Evolutionary conservation across 2,113 vertebrate species (phyloP).

Genomic region (Coregonus clupeaformis): DNA sequence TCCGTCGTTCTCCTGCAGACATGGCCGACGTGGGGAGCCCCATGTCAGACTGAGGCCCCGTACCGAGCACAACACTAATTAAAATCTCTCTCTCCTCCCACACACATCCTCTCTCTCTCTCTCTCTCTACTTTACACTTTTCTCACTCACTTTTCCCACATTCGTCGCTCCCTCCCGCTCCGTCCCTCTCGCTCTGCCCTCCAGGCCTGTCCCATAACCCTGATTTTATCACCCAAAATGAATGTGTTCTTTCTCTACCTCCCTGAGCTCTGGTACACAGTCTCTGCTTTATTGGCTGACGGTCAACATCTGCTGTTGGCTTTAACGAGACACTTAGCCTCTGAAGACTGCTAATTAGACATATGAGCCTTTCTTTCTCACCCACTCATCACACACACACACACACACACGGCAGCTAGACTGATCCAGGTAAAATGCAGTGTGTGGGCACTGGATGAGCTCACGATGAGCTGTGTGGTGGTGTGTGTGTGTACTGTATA

Average conservation of each 20-base stretch:
- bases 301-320: conserved; percentile 53
- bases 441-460: too few relatives aligned
- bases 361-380: conserved; percentile 33
- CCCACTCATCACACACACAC: conserved; percentile 5
- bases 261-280: not conserved
- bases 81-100: too few relatives aligned
- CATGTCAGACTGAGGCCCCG: not conserved
- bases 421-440: too few relatives aligned
- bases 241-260: not conserved
- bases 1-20: conserved; percentile 43
- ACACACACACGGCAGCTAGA: not conserved
- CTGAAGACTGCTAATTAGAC: conserved; percentile 60
- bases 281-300: conserved; percentile 1
- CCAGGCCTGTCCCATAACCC: not conserved
- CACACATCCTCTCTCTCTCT: not conserved
- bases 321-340: conserved; percentile 46
- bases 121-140: not conserved
- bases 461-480: too few relatives aligned
- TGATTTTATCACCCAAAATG: not conserved
- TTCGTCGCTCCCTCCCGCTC: not conserved
- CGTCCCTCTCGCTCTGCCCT: not conserved
- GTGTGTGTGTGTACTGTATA: too few relatives aligned
- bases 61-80: not conserved
- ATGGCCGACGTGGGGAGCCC: conserved; percentile 19
- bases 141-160: not conserved